A percentile compares a stretch with the other conserved stretches of the same genome.
Conservation (phyloP, 2,888 invertebrate species). For the Belgica antarctica region DNA sequence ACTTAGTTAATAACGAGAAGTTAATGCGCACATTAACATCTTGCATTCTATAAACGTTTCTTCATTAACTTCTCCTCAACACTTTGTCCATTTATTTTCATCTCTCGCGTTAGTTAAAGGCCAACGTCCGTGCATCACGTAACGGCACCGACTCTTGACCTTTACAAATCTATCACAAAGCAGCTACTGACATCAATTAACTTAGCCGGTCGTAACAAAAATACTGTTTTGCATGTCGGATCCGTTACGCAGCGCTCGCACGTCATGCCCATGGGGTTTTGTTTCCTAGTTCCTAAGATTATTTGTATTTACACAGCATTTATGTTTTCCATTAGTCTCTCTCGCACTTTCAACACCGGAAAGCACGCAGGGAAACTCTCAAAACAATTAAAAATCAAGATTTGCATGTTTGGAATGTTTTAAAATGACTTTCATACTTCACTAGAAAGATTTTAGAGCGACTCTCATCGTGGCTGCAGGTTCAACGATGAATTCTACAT, state of each 20-base stretch:
- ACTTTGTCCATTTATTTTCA: no score
- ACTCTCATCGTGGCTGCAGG: background rate
- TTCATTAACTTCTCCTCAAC: background rate
- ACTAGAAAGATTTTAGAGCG: no score
- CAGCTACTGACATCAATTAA: no score
- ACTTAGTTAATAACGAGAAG: background rate
- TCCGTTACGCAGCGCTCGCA: background rate
- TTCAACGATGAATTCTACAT: background rate
- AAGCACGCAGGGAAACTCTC: background rate
- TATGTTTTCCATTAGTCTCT: conserved; percentile 17
- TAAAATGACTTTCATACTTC: background rate
- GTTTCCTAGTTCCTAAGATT: conserved; percentile 20
- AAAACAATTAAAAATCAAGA: conserved; percentile 12
- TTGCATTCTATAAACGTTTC: background rate
- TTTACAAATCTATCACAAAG: no score
- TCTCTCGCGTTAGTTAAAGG: background rate
- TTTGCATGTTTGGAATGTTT: conserved; percentile 43
- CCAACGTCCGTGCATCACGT: no score
- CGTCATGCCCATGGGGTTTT: conserved; percentile 11
- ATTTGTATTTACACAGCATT: conserved; percentile 40
- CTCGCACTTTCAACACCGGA: background rate
- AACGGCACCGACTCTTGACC: no score
- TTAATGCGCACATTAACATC: background rate
- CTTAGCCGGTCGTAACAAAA: no score
- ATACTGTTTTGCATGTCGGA: no score